A percentile compares a stretch with the other conserved stretches of the same genome.
phyloP scores from a whole-genome alignment of 2,888 invertebrate species.

The Agriopis aurantiaria region DNA sequence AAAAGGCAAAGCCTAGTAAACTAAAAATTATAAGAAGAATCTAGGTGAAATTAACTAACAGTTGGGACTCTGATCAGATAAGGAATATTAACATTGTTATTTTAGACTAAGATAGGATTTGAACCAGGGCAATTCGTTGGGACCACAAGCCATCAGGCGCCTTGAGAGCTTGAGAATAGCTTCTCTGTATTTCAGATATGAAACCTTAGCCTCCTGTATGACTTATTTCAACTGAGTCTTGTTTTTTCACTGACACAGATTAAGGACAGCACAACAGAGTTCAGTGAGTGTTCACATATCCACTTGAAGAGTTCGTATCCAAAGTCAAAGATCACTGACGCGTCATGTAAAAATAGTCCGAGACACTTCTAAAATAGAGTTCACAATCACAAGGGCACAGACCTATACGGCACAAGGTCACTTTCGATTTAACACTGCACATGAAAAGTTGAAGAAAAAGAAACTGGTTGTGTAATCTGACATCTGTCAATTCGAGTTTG shows the following conservation, averaged over 20 bases:
- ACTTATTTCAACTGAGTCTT: neutral
- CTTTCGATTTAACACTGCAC: constrained; percentile 45
- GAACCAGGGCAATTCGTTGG: neutral
- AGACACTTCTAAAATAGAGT: constrained; percentile 38
- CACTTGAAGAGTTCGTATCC: constrained; percentile 38
- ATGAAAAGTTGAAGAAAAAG: constrained; percentile 25
- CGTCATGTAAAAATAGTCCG: constrained; percentile 41
- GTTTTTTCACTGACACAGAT: constrained; percentile 43
- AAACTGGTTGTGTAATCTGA: constrained; percentile 46
- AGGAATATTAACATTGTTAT: neutral
- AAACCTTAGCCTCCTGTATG: neutral
- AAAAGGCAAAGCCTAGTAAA: neutral
- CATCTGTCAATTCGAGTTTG: constrained; percentile 43
- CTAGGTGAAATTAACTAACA: neutral
- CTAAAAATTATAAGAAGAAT: neutral
- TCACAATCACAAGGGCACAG: constrained; percentile 43
- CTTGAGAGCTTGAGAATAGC: neutral
- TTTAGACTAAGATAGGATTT: neutral
- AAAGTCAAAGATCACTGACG: constrained; percentile 45
- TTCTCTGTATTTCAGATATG: neutral
- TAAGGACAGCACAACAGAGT: constrained; percentile 54
- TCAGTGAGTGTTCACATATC: constrained; percentile 52
- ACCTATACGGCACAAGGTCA: constrained; percentile 44
- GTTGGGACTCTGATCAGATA: neutral
- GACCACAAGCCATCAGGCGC: neutral